phyloP scores from a whole-genome alignment of 1,140 invertebrate species.

The Diplogasteroides magnus region DNA sequence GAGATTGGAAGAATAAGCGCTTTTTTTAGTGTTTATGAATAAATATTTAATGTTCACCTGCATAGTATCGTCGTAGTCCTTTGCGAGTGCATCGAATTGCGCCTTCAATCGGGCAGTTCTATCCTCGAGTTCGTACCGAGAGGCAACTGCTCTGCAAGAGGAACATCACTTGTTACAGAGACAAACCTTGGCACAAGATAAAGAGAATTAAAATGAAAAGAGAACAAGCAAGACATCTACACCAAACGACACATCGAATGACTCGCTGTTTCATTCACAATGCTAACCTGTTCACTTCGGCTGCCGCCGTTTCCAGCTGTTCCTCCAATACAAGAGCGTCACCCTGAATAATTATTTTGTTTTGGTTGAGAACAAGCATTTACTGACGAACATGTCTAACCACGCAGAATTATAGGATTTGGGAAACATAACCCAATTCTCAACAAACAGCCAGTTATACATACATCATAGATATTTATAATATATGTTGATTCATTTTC shows the following conservation, averaged over 20 bases:
- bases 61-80: slow-evolving; percentile 37
- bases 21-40: neutral
- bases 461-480: too few relatives aligned
- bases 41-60: slow-evolving; percentile 21
- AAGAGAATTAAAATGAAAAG: slow-evolving; percentile 2
- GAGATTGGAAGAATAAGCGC: neutral
- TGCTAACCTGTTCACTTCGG: slow-evolving; percentile 4
- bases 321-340: slow-evolving; percentile 3
- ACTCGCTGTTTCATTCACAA: slow-evolving; percentile 6
- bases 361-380: slow-evolving; percentile 9
- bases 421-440: too few relatives aligned
- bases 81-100: slow-evolving; percentile 24
- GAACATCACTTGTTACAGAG: neutral
- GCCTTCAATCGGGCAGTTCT: slow-evolving; percentile 12
- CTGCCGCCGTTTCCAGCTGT: neutral
- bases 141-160: slow-evolving; percentile 14
- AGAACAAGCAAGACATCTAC: slow-evolving; percentile 4
- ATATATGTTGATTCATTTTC: too few relatives aligned
- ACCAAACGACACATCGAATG: slow-evolving; percentile 6
- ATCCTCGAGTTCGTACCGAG: slow-evolving; percentile 24
- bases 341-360: slow-evolving; percentile 1
- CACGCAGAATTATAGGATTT: too few relatives aligned
- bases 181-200: neutral
- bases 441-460: too few relatives aligned
- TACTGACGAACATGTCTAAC: too few relatives aligned